These are phyloP conservation scores for Heloderma charlesbogerti DNA, from an alignment of 2,113 vertebrate species.

Conservation along the genomic window DNA sequence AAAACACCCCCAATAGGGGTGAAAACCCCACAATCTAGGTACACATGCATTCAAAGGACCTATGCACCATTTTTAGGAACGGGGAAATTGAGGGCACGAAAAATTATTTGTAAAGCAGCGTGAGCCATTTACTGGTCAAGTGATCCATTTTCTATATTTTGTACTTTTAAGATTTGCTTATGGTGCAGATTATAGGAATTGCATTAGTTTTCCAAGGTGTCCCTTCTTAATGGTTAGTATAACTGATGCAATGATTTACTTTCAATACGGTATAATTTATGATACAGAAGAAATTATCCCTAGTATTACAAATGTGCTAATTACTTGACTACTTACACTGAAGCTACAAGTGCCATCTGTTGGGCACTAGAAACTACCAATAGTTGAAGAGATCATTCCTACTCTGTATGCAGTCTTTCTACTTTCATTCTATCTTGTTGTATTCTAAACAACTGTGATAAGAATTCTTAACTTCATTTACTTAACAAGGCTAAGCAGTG, in stretches of 20 bases:
- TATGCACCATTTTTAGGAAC: constrained; percentile 13
- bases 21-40: background rate
- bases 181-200: background rate
- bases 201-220: background rate
- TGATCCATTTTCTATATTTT: constrained; percentile 44
- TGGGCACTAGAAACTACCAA: background rate
- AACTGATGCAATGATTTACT: background rate
- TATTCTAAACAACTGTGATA: background rate
- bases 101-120: background rate
- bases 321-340: background rate
- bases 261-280: background rate
- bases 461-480: too few species aligned
- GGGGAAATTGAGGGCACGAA: background rate
- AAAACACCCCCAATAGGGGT: background rate
- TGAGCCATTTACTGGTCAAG: background rate
- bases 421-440: background rate
- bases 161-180: constrained; percentile 52
- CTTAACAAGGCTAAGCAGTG: background rate
- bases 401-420: background rate
- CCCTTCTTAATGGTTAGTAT: background rate
- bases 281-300: background rate
- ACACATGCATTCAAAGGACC: constrained; percentile 13
- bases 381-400: background rate
- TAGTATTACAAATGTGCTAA: background rate
- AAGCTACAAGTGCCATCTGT: background rate